Percentiles rank a stretch among this genome's conserved stretches.
These are phyloP conservation scores for Cricetomys ansorgei DNA, from an alignment of 2,113 vertebrate genomes.

Conservation along the genomic window DNA sequence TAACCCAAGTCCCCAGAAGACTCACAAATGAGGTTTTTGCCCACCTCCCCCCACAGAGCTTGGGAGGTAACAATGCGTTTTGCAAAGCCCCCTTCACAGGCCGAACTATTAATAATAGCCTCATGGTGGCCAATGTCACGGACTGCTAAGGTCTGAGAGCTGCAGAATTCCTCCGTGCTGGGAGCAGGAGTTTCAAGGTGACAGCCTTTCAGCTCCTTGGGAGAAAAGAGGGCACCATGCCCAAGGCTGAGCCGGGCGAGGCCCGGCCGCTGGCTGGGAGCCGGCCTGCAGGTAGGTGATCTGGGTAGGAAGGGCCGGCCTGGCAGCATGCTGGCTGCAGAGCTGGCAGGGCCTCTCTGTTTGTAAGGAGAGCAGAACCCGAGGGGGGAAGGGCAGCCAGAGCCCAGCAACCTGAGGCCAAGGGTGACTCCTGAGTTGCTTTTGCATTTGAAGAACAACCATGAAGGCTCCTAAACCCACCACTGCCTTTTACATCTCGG, in stretches of 20 bases:
- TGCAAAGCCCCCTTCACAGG: constrained; percentile 73
- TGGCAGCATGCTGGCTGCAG: constrained; percentile 58
- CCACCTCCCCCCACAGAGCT: constrained; percentile 65
- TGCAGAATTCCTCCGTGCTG: constrained; percentile 34
- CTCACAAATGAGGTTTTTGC: constrained; percentile 71
- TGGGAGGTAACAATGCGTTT: constrained; percentile 65
- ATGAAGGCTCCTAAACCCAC: not conserved
- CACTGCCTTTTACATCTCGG: not conserved
- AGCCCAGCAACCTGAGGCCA: constrained; percentile 70
- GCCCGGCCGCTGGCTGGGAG: constrained; percentile 60
- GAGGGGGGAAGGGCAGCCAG: constrained; percentile 56
- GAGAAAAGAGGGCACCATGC: constrained; percentile 66
- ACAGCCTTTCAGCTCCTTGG: constrained; percentile 71
- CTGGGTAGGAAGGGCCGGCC: constrained; percentile 63
- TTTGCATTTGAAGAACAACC: constrained; percentile 52
- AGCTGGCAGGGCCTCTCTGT: constrained; percentile 73
- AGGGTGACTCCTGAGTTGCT: constrained; percentile 60
- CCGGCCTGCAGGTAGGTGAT: constrained; percentile 73
- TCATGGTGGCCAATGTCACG: constrained; percentile 55
- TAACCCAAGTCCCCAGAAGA: constrained; percentile 46
- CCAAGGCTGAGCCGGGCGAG: constrained; percentile 65
- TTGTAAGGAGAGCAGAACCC: constrained; percentile 46
- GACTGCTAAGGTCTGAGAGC: constrained; percentile 56
- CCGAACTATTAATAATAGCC: constrained; percentile 63
- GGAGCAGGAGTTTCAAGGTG: constrained; percentile 68